Conservation (phyloP, 2,113 vertebrate genomes). For the Spea multiplicata region DNA sequence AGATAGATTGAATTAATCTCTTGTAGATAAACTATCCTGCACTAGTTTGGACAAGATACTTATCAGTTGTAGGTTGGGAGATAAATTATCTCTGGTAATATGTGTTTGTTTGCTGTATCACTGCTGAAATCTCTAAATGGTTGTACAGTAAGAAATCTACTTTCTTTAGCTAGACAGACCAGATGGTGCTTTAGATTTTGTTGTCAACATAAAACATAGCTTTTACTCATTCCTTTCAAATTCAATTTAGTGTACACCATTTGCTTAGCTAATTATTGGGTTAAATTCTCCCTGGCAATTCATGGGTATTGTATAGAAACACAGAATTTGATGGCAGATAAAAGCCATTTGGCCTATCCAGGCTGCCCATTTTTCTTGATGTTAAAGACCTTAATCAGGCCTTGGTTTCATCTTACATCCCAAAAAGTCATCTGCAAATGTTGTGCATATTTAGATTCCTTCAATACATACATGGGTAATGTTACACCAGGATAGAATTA, state of each 20-base stretch:
- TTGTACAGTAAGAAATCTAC: constrained; percentile 8
- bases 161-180: constrained; percentile 12
- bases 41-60: constrained; percentile 41
- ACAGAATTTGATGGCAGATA: no score
- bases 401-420: no score
- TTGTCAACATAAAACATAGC: neutral
- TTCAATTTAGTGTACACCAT: constrained; percentile 40
- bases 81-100: constrained; percentile 35
- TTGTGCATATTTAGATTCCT: no score
- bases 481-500: no score
- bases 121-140: constrained; percentile 20
- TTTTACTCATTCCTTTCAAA: constrained; percentile 5
- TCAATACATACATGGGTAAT: no score
- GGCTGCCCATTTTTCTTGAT: no score
- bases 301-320: no score
- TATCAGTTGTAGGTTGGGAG: constrained; percentile 27
- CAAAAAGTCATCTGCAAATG: no score
- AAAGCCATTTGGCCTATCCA: no score
- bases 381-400: no score
- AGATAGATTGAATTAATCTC: constrained; percentile 45
- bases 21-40: constrained; percentile 37
- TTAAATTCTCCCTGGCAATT: neutral
- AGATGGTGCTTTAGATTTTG: constrained; percentile 41
- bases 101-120: constrained; percentile 42
- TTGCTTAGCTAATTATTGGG: constrained; percentile 9